Base-by-base conservation (phyloP, 2,888 invertebrate genomes). In the Pyrochroa serraticornis region DNA sequence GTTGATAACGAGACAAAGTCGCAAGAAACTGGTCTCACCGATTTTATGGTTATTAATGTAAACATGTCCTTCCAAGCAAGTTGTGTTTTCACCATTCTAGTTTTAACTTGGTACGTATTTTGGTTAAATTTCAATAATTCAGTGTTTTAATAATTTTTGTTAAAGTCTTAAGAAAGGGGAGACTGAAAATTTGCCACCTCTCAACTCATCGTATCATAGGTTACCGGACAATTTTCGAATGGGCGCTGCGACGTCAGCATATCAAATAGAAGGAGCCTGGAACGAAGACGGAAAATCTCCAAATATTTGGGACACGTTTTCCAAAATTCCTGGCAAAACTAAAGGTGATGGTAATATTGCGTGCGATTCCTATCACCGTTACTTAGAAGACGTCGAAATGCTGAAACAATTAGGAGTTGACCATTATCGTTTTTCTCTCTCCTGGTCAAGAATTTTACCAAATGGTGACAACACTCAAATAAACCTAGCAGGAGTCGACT, bases 371-470 rank as follows among this genome's bases (percentile, higher is more conserved):
- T 89, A 87, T 74, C 83, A 87, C 74, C 81, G 77, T 62, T 84
- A 82, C 71, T 79, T 80, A 64, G 82, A 84, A 9, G 89, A 90
- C 66, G 83, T 87, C 0, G 69, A 75, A 31, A 71, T 86, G 43
- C 68, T 88, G 52, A 81, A 79, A 47, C 70, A 81, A n/a, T 74
- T 88, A 0, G 85, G 85, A 0, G 82, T 83, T 2, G 62, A 75
- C 38, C 80, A 80, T 70, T 86, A 86, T 72, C 78, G 86, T 22
- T 83, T 86, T 70, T 86, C 85, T 0, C 75, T 86, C 30, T 83
- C 87, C 56, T 89, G 89, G 89, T 74, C 87, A 0, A 79, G 89
- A 66, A 80, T 90, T 13, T 73, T 89, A 38, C 87, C 88, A 0
- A 81, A 77, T 47, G 88, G 68, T 87, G 81, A 84, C 49, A 81